phyloP scores from a whole-genome alignment of 1,140 invertebrate species.

The Antheraea pernyi region DNA sequence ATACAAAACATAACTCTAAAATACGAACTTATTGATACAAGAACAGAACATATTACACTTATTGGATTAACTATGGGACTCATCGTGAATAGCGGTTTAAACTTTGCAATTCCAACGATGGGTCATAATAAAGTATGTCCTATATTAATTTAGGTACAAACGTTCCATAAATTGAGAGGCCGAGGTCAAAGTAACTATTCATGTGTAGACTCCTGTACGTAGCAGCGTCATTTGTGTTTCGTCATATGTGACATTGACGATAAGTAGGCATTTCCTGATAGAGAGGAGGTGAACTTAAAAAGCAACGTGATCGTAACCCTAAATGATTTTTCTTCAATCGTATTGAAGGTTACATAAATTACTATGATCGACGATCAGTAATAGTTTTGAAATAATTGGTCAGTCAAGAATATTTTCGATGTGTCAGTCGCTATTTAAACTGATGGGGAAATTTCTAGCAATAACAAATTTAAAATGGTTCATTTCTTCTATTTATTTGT shows the following conservation, averaged over 20 bases:
- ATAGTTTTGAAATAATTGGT: too few relatives aligned
- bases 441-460: too few relatives aligned
- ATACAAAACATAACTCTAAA: too few relatives aligned
- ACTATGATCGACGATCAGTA: too few relatives aligned
- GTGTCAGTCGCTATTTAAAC: too few relatives aligned
- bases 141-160: not conserved
- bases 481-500: too few relatives aligned
- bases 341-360: not conserved
- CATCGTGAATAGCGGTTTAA: not conserved
- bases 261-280: not conserved
- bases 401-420: too few relatives aligned
- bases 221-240: not conserved
- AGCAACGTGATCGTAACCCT: not conserved
- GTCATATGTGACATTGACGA: constrained; percentile 1
- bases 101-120: not conserved
- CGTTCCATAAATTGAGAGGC: constrained; percentile 1
- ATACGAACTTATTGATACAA: too few relatives aligned
- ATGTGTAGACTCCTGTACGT: not conserved
- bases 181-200: constrained; percentile 11
- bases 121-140: constrained; percentile 6
- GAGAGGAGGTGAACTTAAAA: not conserved
- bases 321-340: not conserved
- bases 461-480: too few relatives aligned
- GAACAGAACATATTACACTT: too few relatives aligned
- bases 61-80: too few relatives aligned